These are phyloP conservation scores for Cyclina sinensis DNA, from an alignment of 1,140 invertebrate species.

Conservation along the genomic window DNA sequence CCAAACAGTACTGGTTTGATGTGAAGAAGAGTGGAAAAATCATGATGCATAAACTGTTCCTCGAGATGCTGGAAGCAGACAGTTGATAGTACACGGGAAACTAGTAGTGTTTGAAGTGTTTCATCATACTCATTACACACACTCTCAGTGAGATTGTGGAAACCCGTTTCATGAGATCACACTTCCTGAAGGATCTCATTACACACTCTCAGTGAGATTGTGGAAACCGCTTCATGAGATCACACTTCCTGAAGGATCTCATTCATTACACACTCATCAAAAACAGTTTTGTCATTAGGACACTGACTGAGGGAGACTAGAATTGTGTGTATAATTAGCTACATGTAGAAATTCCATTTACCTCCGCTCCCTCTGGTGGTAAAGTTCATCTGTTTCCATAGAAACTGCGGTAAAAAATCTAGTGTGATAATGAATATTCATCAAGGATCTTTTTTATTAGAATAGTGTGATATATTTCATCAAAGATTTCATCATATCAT, in stretches of 20 bases:
- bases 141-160: background rate
- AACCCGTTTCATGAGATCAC: constrained; percentile 38
- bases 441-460: constrained; percentile 16
- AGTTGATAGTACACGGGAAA: constrained; percentile 76
- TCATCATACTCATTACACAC: background rate
- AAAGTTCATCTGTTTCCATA: constrained; percentile 15
- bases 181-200: constrained; percentile 50
- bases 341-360: constrained; percentile 20
- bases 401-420: background rate
- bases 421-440: constrained; percentile 1
- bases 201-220: constrained; percentile 40
- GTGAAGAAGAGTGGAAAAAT: constrained; percentile 95
- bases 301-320: constrained; percentile 32
- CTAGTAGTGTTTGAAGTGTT: background rate
- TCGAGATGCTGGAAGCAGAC: constrained; percentile 96
- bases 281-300: constrained; percentile 11
- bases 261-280: constrained; percentile 52
- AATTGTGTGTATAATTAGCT: constrained; percentile 52
- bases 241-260: constrained; percentile 54
- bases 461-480: constrained; percentile 39
- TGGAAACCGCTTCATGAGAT: constrained; percentile 20
- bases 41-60: constrained; percentile 98
- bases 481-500: constrained; percentile 3
- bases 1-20: constrained; percentile 95
- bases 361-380: constrained; percentile 35